These are phyloP conservation scores for Ceriagrion tenellum DNA, from an alignment of 2,888 invertebrate species.

Conservation along the genomic window DNA sequence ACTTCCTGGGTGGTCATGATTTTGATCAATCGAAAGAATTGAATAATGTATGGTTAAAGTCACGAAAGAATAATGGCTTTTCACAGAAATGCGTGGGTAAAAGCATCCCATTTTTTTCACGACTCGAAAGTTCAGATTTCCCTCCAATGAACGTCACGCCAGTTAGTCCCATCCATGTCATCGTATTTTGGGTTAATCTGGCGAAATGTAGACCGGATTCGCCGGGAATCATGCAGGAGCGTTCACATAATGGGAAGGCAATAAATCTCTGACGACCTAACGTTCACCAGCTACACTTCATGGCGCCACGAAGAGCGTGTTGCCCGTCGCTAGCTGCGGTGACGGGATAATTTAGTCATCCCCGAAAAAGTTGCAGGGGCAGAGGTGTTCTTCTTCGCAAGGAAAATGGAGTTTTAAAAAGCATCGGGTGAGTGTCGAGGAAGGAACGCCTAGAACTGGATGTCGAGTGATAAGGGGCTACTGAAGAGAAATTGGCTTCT, in stretches of 20 bases:
- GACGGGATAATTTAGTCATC: constrained; percentile 27
- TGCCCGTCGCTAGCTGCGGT: not conserved
- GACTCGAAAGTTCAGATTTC: too few relatives aligned
- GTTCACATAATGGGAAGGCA: not conserved
- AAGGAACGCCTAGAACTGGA: not conserved
- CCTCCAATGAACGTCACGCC: too few relatives aligned
- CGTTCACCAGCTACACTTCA: not conserved
- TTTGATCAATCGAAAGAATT: too few relatives aligned
- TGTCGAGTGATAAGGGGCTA: constrained; percentile 41
- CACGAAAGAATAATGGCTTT: too few relatives aligned
- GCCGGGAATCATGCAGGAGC: not conserved
- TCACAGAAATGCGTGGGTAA: too few relatives aligned
- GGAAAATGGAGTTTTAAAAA: not conserved
- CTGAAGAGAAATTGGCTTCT: not conserved
- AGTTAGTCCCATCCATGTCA: not conserved
- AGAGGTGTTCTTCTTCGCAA: not conserved
- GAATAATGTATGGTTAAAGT: too few relatives aligned
- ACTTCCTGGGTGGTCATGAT: too few relatives aligned
- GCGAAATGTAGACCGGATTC: not conserved
- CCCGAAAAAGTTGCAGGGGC: not conserved
- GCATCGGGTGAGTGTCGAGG: not conserved
- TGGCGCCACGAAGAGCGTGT: not conserved
- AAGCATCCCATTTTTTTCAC: too few relatives aligned
- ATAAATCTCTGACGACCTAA: not conserved
- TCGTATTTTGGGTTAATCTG: not conserved